Percentiles rank a stretch among this genome's conserved stretches.
These are phyloP conservation scores for Hypsibius dujardini DNA, from an alignment of 1,140 invertebrate species.

Conservation along the genomic window DNA sequence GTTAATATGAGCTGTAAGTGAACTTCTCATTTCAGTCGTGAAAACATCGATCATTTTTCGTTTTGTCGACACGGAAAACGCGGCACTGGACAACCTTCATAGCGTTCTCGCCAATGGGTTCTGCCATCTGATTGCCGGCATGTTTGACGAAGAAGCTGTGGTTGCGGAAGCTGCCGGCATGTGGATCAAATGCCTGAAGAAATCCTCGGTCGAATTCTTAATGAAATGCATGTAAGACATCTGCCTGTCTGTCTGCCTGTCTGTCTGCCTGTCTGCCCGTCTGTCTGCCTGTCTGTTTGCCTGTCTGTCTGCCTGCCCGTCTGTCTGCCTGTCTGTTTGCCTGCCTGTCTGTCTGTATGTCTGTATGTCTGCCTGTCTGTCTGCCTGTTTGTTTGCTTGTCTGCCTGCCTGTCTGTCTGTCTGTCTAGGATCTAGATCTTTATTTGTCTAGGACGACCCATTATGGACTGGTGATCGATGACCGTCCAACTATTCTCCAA, in stretches of 20 bases:
- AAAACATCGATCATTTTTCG: constrained; percentile 73
- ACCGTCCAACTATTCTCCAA: constrained; percentile 91
- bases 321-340: no score
- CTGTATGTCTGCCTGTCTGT: no score
- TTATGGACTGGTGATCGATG: constrained; percentile 63
- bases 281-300: no score
- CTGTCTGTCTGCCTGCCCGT: no score
- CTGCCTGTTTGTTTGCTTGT: no score
- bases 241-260: no score
- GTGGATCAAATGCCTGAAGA: constrained; percentile 17
- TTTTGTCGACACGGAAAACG: constrained; percentile 51
- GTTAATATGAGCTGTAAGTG: background rate
- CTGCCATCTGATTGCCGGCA: constrained; percentile 81
- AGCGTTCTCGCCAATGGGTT: constrained; percentile 75
- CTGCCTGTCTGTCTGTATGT: no score
- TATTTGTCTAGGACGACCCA: constrained; percentile 28
- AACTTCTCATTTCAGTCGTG: constrained; percentile 47
- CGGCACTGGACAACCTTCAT: background rate
- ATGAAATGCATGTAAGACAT: constrained; percentile 34
- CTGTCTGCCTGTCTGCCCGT: no score
- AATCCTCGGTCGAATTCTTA: constrained; percentile 31
- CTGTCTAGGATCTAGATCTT: no score
- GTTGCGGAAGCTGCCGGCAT: constrained; percentile 36
- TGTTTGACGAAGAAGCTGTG: constrained; percentile 84
- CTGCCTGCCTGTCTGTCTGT: no score